Evolutionary conservation across 2,888 invertebrate species (phyloP), one percentile per base, ranked within the genome.

Genomic region (Phengaris alcon): DNA sequence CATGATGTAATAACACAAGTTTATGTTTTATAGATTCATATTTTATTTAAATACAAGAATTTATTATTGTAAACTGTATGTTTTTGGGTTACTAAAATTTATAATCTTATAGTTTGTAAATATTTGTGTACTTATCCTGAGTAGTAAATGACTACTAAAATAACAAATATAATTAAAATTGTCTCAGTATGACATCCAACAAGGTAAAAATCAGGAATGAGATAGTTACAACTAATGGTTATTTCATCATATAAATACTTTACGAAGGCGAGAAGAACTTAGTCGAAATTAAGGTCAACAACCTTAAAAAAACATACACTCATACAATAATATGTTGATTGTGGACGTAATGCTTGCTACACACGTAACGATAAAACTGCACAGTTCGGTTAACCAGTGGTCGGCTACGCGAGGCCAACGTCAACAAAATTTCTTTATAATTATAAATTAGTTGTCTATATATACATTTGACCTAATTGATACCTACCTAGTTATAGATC

Each of bases 201-300:
- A 44, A 64, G 64, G 64, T 64, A 64, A 64, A 64, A 64, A 64
- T 64, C 64, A 10, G 10, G 52, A 52, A 52, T 52, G 10, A 64
- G 15, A 13, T 68, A 68, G 13, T 13, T 81, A 83, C 82, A 80
- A 64, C 13, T 35, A 44, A 35, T 35, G 35, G 51, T 10, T 48
- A 15, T 70, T 70, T 70, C 70, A 51, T 51, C 70, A 70, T 68
- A 12, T n/a, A 51, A 6, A 51, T 51, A 69, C 51, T 69, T 51
- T 51, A 10, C 22, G 69, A 69, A 69, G 69, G 51, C 15, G n/a
- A 64, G 64, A 64, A n/a, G 51, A 51, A 51, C 70, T 51, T 51
- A 10, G 51, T 51, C 22, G 15, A 52, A 52, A 72, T 72, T 54
- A 72, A 72, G 72, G 72, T 72, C 72, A 72, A 72, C 54, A 54